A percentile compares a stretch with the other conserved stretches of the same genome.
phyloP scores from a whole-genome alignment of 2,888 invertebrate species.

The Horisme vitalbata region DNA sequence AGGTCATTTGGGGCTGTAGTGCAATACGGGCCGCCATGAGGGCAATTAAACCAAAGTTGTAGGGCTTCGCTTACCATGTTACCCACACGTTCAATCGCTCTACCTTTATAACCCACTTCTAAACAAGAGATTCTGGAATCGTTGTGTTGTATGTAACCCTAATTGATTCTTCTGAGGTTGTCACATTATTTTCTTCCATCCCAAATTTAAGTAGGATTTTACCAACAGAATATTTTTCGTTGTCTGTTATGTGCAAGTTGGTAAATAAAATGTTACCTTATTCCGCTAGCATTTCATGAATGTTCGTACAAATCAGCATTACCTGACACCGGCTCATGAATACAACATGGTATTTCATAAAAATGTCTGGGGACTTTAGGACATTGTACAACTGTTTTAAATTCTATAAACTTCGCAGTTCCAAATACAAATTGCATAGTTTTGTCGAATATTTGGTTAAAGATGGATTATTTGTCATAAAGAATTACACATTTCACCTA shows the following conservation, averaged over 20 bases:
- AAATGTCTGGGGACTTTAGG: neutral
- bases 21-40: constrained; percentile 66
- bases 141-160: too few relatives aligned
- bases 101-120: constrained; percentile 6
- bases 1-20: constrained; percentile 68
- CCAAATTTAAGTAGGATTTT: too few relatives aligned
- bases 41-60: constrained; percentile 72
- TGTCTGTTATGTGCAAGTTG: too few relatives aligned
- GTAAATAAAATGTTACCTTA: neutral
- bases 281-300: constrained; percentile 8
- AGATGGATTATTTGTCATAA: too few relatives aligned
- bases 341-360: constrained; percentile 6
- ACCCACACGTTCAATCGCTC: constrained; percentile 13
- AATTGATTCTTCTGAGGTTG: too few relatives aligned
- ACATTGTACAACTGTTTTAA: neutral
- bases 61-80: constrained; percentile 64
- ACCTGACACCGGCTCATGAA: too few relatives aligned
- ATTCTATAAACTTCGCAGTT: constrained; percentile 5
- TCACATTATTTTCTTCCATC: too few relatives aligned
- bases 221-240: too few relatives aligned
- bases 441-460: constrained; percentile 1
- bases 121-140: too few relatives aligned
- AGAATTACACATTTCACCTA: too few relatives aligned
- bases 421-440: constrained; percentile 1
- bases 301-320: neutral